Conservation (phyloP, 1,140 invertebrate genomes). For the Zaprionus africanus region DNA sequence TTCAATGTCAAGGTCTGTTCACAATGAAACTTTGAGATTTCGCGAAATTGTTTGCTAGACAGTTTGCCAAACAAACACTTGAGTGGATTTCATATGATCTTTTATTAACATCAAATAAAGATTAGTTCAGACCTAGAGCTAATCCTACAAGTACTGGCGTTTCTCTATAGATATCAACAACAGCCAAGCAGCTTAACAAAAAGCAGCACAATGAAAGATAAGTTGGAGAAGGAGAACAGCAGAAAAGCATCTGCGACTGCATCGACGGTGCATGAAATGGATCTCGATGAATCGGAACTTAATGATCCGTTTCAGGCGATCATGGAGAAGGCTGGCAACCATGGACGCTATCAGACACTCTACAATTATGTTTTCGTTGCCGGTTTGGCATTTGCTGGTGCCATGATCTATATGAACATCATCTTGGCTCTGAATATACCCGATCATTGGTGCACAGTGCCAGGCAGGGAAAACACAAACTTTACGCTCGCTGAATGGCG, state of each 20-base stretch:
- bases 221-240: slow-evolving; percentile 50
- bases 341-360: slow-evolving; percentile 85
- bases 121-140: not conserved
- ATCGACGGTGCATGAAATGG: slow-evolving; percentile 56
- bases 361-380: slow-evolving; percentile 85
- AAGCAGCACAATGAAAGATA: slow-evolving; percentile 60
- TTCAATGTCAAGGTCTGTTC: not conserved
- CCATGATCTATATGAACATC: slow-evolving; percentile 85
- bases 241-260: slow-evolving; percentile 54
- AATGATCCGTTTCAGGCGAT: slow-evolving; percentile 85
- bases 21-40: not conserved
- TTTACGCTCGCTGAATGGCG: slow-evolving; percentile 85
- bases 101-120: slow-evolving; percentile 20
- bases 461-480: slow-evolving; percentile 85
- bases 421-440: slow-evolving; percentile 85
- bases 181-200: slow-evolving; percentile 6
- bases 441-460: slow-evolving; percentile 86
- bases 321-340: slow-evolving; percentile 85
- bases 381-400: slow-evolving; percentile 75
- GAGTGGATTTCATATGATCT: not conserved
- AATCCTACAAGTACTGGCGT: not conserved
- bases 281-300: slow-evolving; percentile 68
- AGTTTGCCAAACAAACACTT: not conserved
- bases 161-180: slow-evolving; percentile 9
- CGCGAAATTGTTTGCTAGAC: not conserved